These are phyloP conservation scores for Homalodisca vitripennis DNA, from an alignment of 1,140 invertebrate genomes.

Conservation along the genomic window DNA sequence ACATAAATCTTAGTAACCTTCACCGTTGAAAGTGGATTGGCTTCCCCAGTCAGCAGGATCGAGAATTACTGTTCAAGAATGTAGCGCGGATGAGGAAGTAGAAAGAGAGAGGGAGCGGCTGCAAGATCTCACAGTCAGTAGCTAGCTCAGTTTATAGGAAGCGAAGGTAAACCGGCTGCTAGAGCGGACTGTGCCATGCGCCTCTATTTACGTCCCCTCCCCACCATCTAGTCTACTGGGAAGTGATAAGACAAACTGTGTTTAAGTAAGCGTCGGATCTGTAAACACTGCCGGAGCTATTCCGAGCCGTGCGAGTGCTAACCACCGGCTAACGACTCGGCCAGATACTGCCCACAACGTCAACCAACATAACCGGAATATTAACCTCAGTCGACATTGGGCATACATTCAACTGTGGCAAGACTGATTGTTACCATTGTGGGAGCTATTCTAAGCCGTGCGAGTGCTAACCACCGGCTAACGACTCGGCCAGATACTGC, in stretches of 20 bases:
- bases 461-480: not conserved
- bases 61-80: too few species aligned
- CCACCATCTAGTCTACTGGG: too few species aligned
- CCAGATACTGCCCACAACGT: too few species aligned
- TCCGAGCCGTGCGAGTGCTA: not conserved
- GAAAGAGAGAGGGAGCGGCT: not conserved
- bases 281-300: slow-evolving; percentile 16
- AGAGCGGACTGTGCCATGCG: slow-evolving; percentile 6
- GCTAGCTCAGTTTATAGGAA: slow-evolving; percentile 8
- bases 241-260: slow-evolving; percentile 27
- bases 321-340: not conserved
- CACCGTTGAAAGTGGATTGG: too few species aligned
- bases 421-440: slow-evolving; percentile 4
- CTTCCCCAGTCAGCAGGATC: too few species aligned
- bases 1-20: too few species aligned
- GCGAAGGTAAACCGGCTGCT: slow-evolving; percentile 15
- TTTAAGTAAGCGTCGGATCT: slow-evolving; percentile 22
- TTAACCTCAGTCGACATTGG: too few species aligned
- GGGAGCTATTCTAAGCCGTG: slow-evolving; percentile 13
- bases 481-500: too few species aligned
- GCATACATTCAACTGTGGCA: too few species aligned
- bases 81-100: not conserved
- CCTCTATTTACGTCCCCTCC: slow-evolving; percentile 8
- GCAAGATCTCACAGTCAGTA: not conserved
- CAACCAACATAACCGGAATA: too few species aligned